Percentiles rank a stretch among this genome's conserved stretches.
Evolutionary conservation across 2,113 vertebrate genomes (phyloP).

Genomic region (Argyrosomus japonicus): DNA sequence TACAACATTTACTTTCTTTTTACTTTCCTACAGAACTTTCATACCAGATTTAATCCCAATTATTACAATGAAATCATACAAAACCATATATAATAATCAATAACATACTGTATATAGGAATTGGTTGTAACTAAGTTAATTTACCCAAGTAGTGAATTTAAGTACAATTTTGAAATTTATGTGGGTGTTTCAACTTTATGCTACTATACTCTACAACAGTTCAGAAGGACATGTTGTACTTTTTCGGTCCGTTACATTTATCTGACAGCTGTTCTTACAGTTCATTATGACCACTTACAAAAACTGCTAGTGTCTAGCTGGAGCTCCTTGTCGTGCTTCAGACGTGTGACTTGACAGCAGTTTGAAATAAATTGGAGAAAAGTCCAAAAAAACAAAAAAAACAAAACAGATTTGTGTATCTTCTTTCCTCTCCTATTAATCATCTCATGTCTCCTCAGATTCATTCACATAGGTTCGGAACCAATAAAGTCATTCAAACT

Average conservation of each 20-base stretch:
- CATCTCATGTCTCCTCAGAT: not conserved
- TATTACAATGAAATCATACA: not conserved
- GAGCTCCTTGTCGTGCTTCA: not conserved
- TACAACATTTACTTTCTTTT: not conserved
- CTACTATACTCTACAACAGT: too few species aligned
- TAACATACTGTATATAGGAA: not conserved
- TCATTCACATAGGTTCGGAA: not conserved
- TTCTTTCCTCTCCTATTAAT: not conserved
- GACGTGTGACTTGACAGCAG: not conserved
- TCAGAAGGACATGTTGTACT: too few species aligned
- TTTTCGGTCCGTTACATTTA: too few species aligned
- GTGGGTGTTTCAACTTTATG: not conserved
- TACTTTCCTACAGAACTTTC: too few species aligned
- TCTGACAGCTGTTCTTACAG: too few species aligned
- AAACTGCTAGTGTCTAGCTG: not conserved
- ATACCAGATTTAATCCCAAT: too few species aligned
- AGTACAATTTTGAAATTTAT: too few species aligned
- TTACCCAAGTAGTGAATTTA: not conserved
- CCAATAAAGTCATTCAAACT: not conserved
- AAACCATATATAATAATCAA: not conserved
- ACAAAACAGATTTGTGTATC: not conserved
- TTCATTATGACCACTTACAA: too few species aligned
- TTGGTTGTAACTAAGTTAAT: not conserved
- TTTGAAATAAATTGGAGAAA: not conserved
- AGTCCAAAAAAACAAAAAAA: not conserved